Percentiles rank a stretch among this genome's conserved stretches.
phyloP scores from a whole-genome alignment of 2,888 invertebrate genomes.

The Ophion ventricosus region DNA sequence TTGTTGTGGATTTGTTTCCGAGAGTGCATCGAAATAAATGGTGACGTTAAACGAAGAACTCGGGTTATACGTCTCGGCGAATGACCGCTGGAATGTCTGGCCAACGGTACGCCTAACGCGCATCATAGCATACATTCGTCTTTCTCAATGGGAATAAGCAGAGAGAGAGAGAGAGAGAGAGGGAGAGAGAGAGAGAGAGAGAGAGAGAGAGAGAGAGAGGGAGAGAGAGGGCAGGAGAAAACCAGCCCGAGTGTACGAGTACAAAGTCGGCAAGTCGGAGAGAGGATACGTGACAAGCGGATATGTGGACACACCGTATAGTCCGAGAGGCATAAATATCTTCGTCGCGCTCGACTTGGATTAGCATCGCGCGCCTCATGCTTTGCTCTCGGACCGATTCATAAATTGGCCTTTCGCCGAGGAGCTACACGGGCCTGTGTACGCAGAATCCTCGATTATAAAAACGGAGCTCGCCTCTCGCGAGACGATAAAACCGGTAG shows the following conservation, averaged over 20 bases:
- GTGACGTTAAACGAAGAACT: slow-evolving; percentile 26
- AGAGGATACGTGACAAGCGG: slow-evolving; percentile 62
- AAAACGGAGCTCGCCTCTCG: slow-evolving; percentile 41
- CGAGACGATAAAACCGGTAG: slow-evolving; percentile 63
- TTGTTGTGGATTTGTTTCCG: slow-evolving; percentile 3
- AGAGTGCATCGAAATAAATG: not conserved
- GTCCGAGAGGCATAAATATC: slow-evolving; percentile 68
- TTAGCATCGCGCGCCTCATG: slow-evolving; percentile 59
- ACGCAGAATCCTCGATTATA: slow-evolving; percentile 19
- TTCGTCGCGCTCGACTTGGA: slow-evolving; percentile 65
- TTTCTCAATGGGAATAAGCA: slow-evolving; percentile 56
- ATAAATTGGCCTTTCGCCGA: slow-evolving; percentile 71
- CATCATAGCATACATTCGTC: slow-evolving; percentile 46
- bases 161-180: not conserved
- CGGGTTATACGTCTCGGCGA: slow-evolving; percentile 36
- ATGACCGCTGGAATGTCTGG: slow-evolving; percentile 57
- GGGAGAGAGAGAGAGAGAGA: not conserved
- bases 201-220: slow-evolving; percentile 16
- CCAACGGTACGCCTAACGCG: slow-evolving; percentile 51
- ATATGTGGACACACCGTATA: slow-evolving; percentile 54
- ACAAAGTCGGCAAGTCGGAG: slow-evolving; percentile 55
- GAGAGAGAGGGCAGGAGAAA: slow-evolving; percentile 1
- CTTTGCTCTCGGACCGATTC: slow-evolving; percentile 64
- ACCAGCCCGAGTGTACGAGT: slow-evolving; percentile 31
- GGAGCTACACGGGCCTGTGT: slow-evolving; percentile 41